Evolutionary conservation across 2,888 invertebrate genomes (phyloP).

Genomic region (Polymixis lichenea): DNA sequence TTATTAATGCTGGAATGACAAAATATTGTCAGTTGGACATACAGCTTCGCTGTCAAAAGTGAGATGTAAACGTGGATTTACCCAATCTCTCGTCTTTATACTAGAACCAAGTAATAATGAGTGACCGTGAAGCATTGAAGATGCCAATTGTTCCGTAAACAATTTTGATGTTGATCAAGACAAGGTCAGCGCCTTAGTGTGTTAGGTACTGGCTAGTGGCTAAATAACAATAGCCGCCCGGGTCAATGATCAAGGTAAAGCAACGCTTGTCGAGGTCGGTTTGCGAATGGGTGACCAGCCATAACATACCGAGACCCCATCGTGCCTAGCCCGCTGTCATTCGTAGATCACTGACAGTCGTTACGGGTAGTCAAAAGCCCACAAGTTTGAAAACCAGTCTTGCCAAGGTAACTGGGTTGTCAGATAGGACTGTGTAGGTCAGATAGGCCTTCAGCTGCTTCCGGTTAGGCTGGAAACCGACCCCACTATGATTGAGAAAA

Average conservation of each 20-base stretch:
- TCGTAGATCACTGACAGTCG: neutral
- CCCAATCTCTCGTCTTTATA: neutral
- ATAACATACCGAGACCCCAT: neutral
- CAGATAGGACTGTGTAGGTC: neutral
- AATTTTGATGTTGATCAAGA: conserved; percentile 40
- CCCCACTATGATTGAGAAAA: neutral
- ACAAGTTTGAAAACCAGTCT: neutral
- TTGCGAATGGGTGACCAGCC: neutral
- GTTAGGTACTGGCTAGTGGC: neutral
- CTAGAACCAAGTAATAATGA: conserved; percentile 25
- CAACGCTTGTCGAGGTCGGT: neutral
- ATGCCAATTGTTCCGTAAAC: conserved; percentile 46
- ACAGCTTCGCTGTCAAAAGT: neutral
- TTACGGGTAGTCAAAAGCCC: neutral
- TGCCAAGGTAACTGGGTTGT: neutral
- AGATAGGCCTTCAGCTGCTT: neutral
- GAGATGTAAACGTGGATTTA: neutral
- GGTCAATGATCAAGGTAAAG: neutral
- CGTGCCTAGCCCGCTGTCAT: neutral
- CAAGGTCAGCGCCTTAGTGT: conserved; percentile 50
- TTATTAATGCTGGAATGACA: neutral
- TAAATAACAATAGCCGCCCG: neutral
- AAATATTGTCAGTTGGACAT: neutral
- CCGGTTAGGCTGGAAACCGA: neutral
- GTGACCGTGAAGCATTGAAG: conserved; percentile 49